Evolutionary conservation across 2,797 vertebrate genomes (phyloP), one percentile per base, ranked within the genome.

Genomic region (Bradypus variegatus): DNA sequence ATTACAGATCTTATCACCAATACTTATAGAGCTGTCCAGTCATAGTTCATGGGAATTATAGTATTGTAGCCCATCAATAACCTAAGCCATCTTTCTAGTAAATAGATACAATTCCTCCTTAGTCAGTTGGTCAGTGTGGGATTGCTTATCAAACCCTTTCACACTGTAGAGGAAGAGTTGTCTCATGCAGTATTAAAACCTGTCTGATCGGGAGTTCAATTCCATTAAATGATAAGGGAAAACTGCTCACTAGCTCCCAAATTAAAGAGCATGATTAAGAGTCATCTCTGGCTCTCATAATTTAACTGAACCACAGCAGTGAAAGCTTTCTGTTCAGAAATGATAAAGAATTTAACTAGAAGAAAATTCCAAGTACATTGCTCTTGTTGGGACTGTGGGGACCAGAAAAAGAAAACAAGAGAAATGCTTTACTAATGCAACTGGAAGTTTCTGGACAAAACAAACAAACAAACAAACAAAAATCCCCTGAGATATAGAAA

Each of bases 181-280:
- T 93, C 81, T 96, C 85, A 65, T 58, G 85, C 70, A 94, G 70
- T 90, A 93, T 95, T 50, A 92, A 81, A 96, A 62, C 95, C 93
- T 41, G 27, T 95, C 95, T 90, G 76, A 95, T 94, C 38, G 29
- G 92, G 91, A 96, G 96, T 89, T 93, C 94, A 96, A 48, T 92
- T 84, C 19, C 94, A 95, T 97, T 96, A 96, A 96, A 97, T 96
- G 94, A 95, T 93, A 96, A 36, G 91, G 91, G 84, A 92, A 97
- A 88, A 96, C 90, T 92, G 80, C 92, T 96, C 92, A 93, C 88
- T 72, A 55, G 85, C 90, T 93, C 88, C 69, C 86, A 94, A 96
- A 96, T 94, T 72, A 79, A 97, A 96, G 96, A 82, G 60, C 87
- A 95, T 95, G 96, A 86, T 95, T 94, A 95, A 84, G 45, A 94